Base-by-base conservation (phyloP, 2,113 vertebrate genomes). In the Gobius niger region DNA sequence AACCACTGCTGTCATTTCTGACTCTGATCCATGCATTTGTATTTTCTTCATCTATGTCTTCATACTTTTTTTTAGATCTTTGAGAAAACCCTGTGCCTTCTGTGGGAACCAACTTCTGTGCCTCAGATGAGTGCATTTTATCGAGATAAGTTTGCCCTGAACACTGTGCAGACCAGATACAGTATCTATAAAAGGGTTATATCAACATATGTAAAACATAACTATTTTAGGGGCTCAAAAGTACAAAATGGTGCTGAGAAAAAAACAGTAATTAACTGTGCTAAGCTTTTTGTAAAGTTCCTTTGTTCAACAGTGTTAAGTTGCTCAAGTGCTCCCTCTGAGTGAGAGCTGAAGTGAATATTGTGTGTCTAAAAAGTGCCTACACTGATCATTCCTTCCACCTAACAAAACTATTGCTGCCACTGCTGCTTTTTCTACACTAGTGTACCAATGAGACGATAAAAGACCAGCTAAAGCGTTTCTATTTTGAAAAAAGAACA, bases 21-120 rank as follows among this genome's bases (percentile, higher is more conserved):
- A 69, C 68, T 60, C 47, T 53, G 40, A 16, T 47, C 19, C 0
- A 50, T 15, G 72, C 74, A 75, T 64, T 57, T 40, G 44, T 61
- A 44, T 75, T 72, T 82, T 46, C 67, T 73, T 85, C 65, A 87
- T 81, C 74, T 80, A 72, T 88, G 68, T 82, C 24, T 34, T 60
- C 71, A 82, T 81, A 81, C 82, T 90, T 82, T 79, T 54, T 91
- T 90, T 89, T 88, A 92, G 91, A 90, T 91, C 82, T 90, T 54
- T 91, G 90, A 91, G 85, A 84, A 82, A 42, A 44, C 61, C 77
- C 41, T 47, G 68, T 8, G 44, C 78, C 73, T 72, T 68, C 73
- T 71, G 79, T 75, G 85, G 73, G 73, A 77, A 75, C 75, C 81
- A 51, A 61, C 82, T 66, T 76, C 73, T 69, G 53, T 53, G 63